phyloP scores from a whole-genome alignment of 2,888 invertebrate genomes.

The Dysmachus trigonus region DNA sequence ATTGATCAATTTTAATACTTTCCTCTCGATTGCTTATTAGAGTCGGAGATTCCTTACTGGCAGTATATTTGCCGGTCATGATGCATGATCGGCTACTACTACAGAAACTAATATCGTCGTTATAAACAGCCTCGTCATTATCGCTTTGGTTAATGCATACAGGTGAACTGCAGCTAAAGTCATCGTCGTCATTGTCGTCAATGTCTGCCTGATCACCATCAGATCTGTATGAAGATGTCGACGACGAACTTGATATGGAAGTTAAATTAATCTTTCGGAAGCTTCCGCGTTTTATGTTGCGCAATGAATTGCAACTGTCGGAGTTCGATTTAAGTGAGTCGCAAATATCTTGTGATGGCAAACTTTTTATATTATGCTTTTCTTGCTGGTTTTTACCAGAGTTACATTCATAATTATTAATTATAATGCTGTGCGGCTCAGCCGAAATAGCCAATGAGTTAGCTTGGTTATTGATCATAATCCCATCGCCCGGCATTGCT shows the following conservation, averaged over 20 bases:
- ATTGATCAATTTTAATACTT: constrained; percentile 45
- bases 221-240: constrained; percentile 44
- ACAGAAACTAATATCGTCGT: constrained; percentile 43
- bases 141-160: constrained; percentile 7
- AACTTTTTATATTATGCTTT: constrained; percentile 43
- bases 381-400: constrained; percentile 37
- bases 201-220: constrained; percentile 39
- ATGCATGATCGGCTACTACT: constrained; percentile 42
- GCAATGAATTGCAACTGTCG: constrained; percentile 13
- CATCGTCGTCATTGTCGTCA: constrained; percentile 44
- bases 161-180: constrained; percentile 10
- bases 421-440: constrained; percentile 38
- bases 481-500: not conserved
- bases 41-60: constrained; percentile 22
- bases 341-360: constrained; percentile 47
- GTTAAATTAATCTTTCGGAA: constrained; percentile 42
- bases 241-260: constrained; percentile 50
- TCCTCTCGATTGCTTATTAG: constrained; percentile 46
- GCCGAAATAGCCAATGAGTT: not conserved
- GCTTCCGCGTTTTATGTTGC: constrained; percentile 7
- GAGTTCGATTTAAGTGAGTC: constrained; percentile 45
- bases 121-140: constrained; percentile 17
- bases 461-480: not conserved
- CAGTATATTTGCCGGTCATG: constrained; percentile 8
- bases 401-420: constrained; percentile 46